Base-by-base conservation (phyloP, 1,140 invertebrate species). In the Eufriesea mexicana region DNA sequence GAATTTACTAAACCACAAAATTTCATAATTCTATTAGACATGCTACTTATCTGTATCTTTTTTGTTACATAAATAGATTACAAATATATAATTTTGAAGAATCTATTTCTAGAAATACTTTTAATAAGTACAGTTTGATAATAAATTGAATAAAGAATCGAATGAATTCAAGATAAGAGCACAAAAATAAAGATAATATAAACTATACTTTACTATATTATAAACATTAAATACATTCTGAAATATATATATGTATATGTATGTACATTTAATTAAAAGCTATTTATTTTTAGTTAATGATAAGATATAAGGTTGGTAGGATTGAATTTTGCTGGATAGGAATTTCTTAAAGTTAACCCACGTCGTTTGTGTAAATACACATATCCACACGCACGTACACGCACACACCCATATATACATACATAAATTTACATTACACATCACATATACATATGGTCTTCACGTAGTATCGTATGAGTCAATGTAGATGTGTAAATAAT, bases 401-500 rank as follows among this genome's bases (percentile, higher is more conserved):
- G 5, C 62, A 62, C 23, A 23, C 4, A 51, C 0, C 42, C 14
- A 25, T 47, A 16, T 42, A 35, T 7, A 18, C 8, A 35, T 35
- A n/a, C 54, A n/a, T 28, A 35, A 35, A 62, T 61, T 47, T 25
- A 18, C 18, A n/a, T 77, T 68, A n/a, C 35, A 20, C 18, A 10
- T 35, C 7, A 51, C 5, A 9, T 45, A 20, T 23, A 12, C 51
- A 9, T 72, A 28, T 55, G 5, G 42, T 45, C 23, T 47, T 64
- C 47, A 18, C 20, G 45, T 28, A 64, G 42, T 47, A 67, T 47
- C 42, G 42, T 75, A 51, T 25, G 49, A 66, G 54, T 81, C 42
- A 49, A 75, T 54, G 79, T 75, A 57, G 49, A 47, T 49, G 79
- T 75, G 72, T 75, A 81, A 81, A 81, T 81, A 81, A 81, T 66